These are phyloP conservation scores for Cricetomys ansorgei DNA, from an alignment of 2,113 vertebrate genomes.

Conservation along the genomic window DNA sequence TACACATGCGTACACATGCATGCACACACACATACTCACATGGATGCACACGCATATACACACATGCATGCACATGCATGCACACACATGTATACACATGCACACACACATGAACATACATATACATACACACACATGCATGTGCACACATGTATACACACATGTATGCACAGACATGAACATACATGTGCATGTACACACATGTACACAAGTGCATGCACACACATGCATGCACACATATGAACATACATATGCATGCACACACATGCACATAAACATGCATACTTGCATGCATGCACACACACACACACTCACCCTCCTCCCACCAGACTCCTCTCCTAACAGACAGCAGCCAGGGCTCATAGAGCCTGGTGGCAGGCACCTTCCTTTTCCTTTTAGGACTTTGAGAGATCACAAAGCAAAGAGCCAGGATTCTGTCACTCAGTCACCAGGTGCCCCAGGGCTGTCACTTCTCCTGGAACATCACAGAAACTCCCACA, in stretches of 20 bases:
- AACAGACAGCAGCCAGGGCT: not conserved
- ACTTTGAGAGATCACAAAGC: not conserved
- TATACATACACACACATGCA: not conserved
- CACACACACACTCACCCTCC: not conserved
- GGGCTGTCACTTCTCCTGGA: not conserved
- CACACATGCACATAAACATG: not conserved
- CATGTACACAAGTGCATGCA: not conserved
- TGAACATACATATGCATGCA: too few relatives aligned
- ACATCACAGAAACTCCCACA: not conserved
- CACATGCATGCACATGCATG: too few relatives aligned
- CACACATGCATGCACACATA: not conserved
- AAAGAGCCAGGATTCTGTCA: not conserved
- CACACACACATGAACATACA: not conserved
- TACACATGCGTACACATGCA: not conserved
- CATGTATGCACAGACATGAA: not conserved
- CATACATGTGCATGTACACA: not conserved
- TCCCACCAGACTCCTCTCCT: too few relatives aligned
- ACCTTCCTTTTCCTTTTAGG: not conserved
- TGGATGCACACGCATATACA: not conserved
- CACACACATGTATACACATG: not conserved
- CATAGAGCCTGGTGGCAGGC: not conserved
- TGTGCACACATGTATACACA: not conserved
- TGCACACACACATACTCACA: not conserved
- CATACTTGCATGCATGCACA: not conserved
- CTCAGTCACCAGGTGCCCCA: fast-evolving